Conservation (phyloP, 1,140 invertebrate genomes). For the Wasmannia auropunctata region DNA sequence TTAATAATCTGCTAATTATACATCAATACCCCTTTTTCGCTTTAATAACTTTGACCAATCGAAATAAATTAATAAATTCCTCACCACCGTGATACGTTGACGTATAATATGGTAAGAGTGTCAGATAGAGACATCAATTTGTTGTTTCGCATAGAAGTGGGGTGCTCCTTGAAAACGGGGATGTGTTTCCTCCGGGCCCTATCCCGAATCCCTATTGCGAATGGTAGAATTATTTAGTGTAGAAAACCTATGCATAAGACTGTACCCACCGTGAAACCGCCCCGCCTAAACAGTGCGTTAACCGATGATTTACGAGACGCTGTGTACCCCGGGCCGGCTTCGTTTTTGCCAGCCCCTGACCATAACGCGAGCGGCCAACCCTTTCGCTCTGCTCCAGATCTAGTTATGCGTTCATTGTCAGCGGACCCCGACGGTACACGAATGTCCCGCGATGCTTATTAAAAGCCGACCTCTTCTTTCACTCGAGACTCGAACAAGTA, state of each 20-base stretch:
- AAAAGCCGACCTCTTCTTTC: constrained; percentile 58
- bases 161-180: constrained; percentile 30
- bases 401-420: constrained; percentile 73
- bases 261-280: constrained; percentile 85
- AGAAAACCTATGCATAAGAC: constrained; percentile 80
- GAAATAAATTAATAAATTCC: background rate
- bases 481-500: constrained; percentile 9
- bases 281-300: constrained; percentile 85
- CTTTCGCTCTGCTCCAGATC: constrained; percentile 71
- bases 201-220: constrained; percentile 72
- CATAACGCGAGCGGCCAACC: constrained; percentile 61
- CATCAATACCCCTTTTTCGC: background rate
- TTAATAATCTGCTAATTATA: background rate
- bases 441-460: constrained; percentile 57
- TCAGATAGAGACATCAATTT: constrained; percentile 61
- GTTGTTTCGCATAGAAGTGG: constrained; percentile 48
- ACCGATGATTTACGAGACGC: constrained; percentile 83
- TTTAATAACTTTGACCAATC: background rate
- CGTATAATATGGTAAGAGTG: background rate
- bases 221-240: constrained; percentile 85
- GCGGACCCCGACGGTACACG: constrained; percentile 30
- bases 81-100: background rate
- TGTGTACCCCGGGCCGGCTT: constrained; percentile 56
- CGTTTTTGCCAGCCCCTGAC: constrained; percentile 63
- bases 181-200: constrained; percentile 44